Conservation (phyloP, 2,797 vertebrate species). For the Galago senegalensis region DNA sequence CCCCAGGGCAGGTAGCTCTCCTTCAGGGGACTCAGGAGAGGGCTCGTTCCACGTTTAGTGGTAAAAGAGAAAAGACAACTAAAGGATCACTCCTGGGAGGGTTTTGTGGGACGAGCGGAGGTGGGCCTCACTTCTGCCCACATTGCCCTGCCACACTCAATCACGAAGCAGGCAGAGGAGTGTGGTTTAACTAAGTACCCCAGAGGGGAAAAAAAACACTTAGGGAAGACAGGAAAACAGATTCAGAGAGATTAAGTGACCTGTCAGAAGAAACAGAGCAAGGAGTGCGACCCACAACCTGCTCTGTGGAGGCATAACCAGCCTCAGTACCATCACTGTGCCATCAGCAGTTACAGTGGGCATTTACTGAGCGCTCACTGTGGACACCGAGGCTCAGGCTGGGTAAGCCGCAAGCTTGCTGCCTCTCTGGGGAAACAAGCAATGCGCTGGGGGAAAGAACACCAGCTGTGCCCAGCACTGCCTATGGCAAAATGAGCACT, state of each 20-base stretch:
- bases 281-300: neutral
- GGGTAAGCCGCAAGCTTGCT: neutral
- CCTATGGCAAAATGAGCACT: neutral
- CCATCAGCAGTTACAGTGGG: too few relatives aligned
- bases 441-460: neutral
- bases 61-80: neutral
- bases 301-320: neutral
- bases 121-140: neutral
- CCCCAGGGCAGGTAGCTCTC: fast-evolving
- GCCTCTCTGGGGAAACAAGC: neutral
- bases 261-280: neutral
- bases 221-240: neutral
- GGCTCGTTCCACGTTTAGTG: neutral
- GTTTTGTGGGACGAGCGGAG: neutral
- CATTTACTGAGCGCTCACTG: neutral
- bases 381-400: neutral
- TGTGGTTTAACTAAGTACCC: neutral
- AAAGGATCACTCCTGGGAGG: neutral
- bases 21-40: too few relatives aligned
- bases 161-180: neutral
- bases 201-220: neutral
- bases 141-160: neutral
- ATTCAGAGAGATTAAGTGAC: neutral
- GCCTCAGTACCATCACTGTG: fast-evolving
- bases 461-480: neutral